Base-by-base conservation (phyloP, 2,888 invertebrate species). In the Melanotus villosus region DNA sequence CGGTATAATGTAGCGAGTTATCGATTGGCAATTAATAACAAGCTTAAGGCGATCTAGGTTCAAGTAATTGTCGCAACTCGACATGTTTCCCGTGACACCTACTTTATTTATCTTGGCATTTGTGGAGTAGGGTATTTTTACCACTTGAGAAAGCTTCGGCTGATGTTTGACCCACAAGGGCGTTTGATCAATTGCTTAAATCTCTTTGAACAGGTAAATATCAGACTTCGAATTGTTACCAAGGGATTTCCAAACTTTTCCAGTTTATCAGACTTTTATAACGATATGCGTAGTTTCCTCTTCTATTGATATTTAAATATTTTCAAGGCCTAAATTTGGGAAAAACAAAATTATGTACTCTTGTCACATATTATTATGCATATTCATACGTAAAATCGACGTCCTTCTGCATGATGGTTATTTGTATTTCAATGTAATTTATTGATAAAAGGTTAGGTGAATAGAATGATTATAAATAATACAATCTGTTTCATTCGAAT, bases 61-160 rank as follows among this genome's bases (percentile, higher is more conserved):
- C 18, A 5, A 7, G 19, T 43, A 43, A 43, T 16, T 43, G 43
- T 19, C 43, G 43, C 18, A 43, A 19, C 19, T 4, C 2, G 18
- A 1, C 10, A n/a, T n/a, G 43, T 43, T 19, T 43, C 19, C 18
- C 19, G 43, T 16, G 43, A 43, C 43, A 43, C 43, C 10, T 43
- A 19, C 43, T 43, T 43, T 43, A 43, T 43, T 43, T 43, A 43
- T 19, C 10, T 18, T 43, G 43, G 19, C 43, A 10, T 43, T 43
- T 43, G 43, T 19, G 19, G 43, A 43, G 43, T 19, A 19, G 43
- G 43, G 43, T 43, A 43, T 43, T 43, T 43, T 18, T 43, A 19
- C 43, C 43, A 43, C 43, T 43, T 19, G 43, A 43, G 43, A 43
- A 43, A 43, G 18, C 43, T 19, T 43, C 10, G 18, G 16, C 19